Conservation (phyloP, 2,797 vertebrate species). For the Lutjanus campechanus region DNA sequence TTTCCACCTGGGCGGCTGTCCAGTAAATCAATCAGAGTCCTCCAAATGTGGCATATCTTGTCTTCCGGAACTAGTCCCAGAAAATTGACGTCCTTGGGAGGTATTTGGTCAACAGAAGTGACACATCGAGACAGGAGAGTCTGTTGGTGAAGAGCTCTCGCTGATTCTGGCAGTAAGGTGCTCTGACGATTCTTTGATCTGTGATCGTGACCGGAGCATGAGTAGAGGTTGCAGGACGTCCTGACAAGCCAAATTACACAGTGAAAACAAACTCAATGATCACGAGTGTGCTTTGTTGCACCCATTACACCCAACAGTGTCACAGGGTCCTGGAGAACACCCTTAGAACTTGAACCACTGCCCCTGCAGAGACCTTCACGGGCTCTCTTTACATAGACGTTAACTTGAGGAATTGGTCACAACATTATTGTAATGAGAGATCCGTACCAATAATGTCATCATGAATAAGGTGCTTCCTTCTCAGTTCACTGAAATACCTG, state of each 20-base stretch:
- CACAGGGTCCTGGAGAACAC: not conserved
- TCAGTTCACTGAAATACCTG: constrained; percentile 1
- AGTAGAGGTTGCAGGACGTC: constrained; percentile 4
- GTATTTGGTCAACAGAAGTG: constrained; percentile 30
- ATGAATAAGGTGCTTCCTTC: not conserved
- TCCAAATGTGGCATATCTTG: constrained; percentile 64
- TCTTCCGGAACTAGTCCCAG: constrained; percentile 38
- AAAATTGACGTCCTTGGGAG: constrained; percentile 56
- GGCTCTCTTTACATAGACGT: not conserved
- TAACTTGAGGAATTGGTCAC: not conserved
- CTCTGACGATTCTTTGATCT: constrained; percentile 16
- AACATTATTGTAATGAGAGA: not conserved
- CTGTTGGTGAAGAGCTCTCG: not conserved
- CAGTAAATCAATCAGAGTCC: constrained; percentile 69
- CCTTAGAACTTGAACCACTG: not conserved
- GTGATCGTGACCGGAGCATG: constrained; percentile 1
- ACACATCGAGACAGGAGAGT: constrained; percentile 29
- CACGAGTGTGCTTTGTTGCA: not conserved
- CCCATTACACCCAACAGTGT: not conserved
- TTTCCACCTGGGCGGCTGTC: constrained; percentile 65
- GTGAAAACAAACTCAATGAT: not conserved
- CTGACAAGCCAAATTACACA: not conserved
- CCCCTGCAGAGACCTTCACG: not conserved
- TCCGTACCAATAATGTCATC: not conserved
- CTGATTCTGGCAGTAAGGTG: constrained; percentile 15